A percentile compares a stretch with the other conserved stretches of the same genome.
Conservation (phyloP, 2,888 invertebrate species). For the Acronicta aceris region DNA sequence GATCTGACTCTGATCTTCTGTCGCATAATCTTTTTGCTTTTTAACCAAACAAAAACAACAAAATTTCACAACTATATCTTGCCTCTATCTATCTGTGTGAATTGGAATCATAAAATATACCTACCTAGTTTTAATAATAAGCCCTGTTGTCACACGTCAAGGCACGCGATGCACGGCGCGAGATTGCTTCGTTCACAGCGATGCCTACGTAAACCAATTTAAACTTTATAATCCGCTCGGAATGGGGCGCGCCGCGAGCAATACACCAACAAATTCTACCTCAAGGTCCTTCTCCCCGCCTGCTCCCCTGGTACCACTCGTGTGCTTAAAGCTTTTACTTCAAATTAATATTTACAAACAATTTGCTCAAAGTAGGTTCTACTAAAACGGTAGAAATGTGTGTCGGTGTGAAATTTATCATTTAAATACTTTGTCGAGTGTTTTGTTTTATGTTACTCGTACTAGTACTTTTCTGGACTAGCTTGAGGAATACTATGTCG, state of each 20-base stretch:
- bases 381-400: not conserved
- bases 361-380: constrained; percentile 5
- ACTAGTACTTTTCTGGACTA: not conserved
- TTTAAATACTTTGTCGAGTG: not conserved
- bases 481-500: not conserved
- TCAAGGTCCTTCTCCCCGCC: constrained; percentile 42
- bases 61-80: too few relatives aligned
- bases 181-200: constrained; percentile 46
- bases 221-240: constrained; percentile 64
- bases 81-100: not conserved
- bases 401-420: constrained; percentile 4
- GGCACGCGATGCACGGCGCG: constrained; percentile 29
- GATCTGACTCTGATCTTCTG: too few relatives aligned
- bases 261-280: constrained; percentile 56
- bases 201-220: constrained; percentile 64
- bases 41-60: too few relatives aligned
- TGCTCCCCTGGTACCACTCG: constrained; percentile 24
- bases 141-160: constrained; percentile 26
- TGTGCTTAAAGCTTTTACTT: constrained; percentile 26
- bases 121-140: not conserved
- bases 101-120: not conserved
- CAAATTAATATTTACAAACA: constrained; percentile 35
- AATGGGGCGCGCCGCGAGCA: constrained; percentile 52
- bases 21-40: too few relatives aligned
- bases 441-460: constrained; percentile 1